These are phyloP conservation scores for Actinia equina DNA, from an alignment of 64 coral and sea anemone species.

Conservation along the genomic window DNA sequence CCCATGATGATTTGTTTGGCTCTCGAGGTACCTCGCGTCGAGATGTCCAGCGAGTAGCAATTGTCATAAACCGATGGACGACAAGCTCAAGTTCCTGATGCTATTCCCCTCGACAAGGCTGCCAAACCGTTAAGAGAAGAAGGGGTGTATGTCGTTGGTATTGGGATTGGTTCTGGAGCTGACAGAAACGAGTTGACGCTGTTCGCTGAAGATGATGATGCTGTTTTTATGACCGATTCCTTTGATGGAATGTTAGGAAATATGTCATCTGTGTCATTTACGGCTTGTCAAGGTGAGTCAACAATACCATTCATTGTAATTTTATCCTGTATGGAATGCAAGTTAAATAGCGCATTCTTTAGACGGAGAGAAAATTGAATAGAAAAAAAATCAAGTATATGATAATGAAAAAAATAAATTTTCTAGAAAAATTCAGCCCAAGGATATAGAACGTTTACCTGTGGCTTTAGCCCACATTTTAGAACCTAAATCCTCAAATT, in stretches of 20 bases:
- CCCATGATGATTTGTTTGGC: slow-evolving; percentile 11
- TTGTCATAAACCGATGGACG: slow-evolving; percentile 47
- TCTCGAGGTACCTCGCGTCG: slow-evolving; percentile 14
- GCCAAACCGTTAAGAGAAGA: slow-evolving; percentile 19
- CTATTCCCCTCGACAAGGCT: slow-evolving; percentile 19
- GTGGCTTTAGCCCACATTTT: too few relatives aligned
- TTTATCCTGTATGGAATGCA: not conserved
- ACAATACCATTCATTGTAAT: not conserved
- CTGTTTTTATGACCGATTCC: slow-evolving; percentile 62
- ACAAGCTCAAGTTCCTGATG: slow-evolving; percentile 16
- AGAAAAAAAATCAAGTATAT: not conserved
- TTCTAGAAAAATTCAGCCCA: slow-evolving; percentile 4
- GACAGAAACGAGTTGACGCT: slow-evolving; percentile 22
- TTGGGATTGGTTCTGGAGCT: slow-evolving; percentile 33
- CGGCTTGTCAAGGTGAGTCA: slow-evolving; percentile 4
- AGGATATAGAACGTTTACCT: slow-evolving; percentile 18
- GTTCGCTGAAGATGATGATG: slow-evolving; percentile 20
- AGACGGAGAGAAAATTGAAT: too few relatives aligned
- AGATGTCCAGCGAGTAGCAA: slow-evolving; percentile 25
- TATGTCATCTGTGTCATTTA: not conserved
- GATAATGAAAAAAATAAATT: not conserved
- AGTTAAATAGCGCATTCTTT: not conserved
- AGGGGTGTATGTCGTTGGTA: slow-evolving; percentile 20
- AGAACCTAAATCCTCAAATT: slow-evolving; percentile 25
- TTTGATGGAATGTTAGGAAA: slow-evolving; percentile 48